phyloP scores from a whole-genome alignment of 2,888 invertebrate species.

The Choristoneura rosaceana region DNA sequence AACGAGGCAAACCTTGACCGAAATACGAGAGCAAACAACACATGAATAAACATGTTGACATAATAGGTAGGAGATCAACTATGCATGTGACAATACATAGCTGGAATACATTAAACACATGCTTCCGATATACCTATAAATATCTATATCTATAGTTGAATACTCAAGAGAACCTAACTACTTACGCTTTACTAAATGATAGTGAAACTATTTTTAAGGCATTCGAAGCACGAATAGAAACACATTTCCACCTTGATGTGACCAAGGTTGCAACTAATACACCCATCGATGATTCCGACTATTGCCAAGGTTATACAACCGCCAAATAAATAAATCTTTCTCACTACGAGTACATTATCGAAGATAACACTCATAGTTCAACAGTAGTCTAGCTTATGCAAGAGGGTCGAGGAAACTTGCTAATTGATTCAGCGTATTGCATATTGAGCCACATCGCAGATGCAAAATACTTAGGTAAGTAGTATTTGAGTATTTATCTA shows the following conservation, averaged over 20 bases:
- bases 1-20: conserved; percentile 60
- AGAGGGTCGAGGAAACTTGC: conserved; percentile 24
- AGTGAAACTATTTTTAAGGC: neutral
- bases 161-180: neutral
- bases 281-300: neutral
- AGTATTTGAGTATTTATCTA: conserved; percentile 26
- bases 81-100: conserved; percentile 42
- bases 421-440: conserved; percentile 28
- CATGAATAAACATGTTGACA: conserved; percentile 53
- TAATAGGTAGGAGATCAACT: conserved; percentile 51
- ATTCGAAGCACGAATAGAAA: neutral
- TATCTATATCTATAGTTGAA: neutral
- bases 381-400: conserved; percentile 20
- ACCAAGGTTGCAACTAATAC: conserved; percentile 5
- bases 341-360: neutral
- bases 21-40: conserved; percentile 53
- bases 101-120: conserved; percentile 35
- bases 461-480: neutral
- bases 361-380: neutral
- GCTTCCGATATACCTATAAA: conserved; percentile 25
- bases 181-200: neutral
- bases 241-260: neutral
- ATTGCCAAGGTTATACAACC: conserved; percentile 16
- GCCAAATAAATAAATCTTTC: neutral
- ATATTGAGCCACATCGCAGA: conserved; percentile 16